phyloP scores from a whole-genome alignment of 2,888 invertebrate genomes.

The Idaea aversata region DNA sequence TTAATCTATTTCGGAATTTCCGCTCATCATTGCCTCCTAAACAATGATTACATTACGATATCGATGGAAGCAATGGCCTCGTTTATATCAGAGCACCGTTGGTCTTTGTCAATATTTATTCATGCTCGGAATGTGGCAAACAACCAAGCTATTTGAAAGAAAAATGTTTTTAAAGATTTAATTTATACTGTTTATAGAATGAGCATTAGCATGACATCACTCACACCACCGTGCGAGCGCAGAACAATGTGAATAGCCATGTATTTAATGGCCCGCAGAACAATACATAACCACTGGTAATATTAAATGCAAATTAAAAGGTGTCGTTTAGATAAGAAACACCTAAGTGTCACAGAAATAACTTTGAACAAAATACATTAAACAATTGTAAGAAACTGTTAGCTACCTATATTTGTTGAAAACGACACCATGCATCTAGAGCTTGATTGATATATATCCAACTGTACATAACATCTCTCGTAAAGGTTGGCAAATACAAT shows the following conservation, averaged over 20 bases:
- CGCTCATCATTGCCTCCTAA: slow-evolving; percentile 43
- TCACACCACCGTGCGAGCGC: slow-evolving; percentile 47
- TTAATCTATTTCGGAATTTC: slow-evolving; percentile 47
- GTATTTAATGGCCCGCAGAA: slow-evolving; percentile 51
- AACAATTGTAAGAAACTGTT: neutral
- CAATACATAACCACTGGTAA: slow-evolving; percentile 47
- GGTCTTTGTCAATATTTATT: slow-evolving; percentile 53
- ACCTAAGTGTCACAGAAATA: slow-evolving; percentile 11
- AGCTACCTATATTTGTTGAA: slow-evolving; percentile 9
- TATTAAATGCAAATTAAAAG: slow-evolving; percentile 51
- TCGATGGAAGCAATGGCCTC: slow-evolving; percentile 50
- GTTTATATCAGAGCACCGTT: slow-evolving; percentile 34
- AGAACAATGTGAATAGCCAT: slow-evolving; percentile 54
- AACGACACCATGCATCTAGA: slow-evolving; percentile 11
- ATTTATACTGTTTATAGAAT: slow-evolving; percentile 43
- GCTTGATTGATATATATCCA: slow-evolving; percentile 19
- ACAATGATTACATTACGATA: slow-evolving; percentile 37
- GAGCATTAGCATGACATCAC: slow-evolving; percentile 51
- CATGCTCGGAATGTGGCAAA: slow-evolving; percentile 44
- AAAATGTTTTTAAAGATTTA: slow-evolving; percentile 25
- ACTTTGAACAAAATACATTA: slow-evolving; percentile 16
- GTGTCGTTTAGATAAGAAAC: slow-evolving; percentile 40
- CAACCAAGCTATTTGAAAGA: slow-evolving; percentile 36
- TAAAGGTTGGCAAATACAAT: slow-evolving; percentile 33
- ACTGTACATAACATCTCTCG: slow-evolving; percentile 18